Evolutionary conservation across 2,888 invertebrate species (phyloP).

Genomic region (Athalia cordata): DNA sequence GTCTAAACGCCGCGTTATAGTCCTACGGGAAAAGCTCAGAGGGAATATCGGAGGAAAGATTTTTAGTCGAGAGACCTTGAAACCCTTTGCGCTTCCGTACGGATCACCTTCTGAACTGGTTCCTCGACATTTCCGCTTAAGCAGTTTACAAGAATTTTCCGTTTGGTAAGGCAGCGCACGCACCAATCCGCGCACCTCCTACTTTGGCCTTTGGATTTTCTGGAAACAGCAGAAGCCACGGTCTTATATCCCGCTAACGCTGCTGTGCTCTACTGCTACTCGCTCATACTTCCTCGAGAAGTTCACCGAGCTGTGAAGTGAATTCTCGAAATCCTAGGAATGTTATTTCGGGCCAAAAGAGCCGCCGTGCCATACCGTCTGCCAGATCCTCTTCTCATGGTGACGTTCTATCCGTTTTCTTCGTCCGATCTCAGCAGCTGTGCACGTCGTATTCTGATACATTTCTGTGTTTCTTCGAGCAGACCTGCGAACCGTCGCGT

Average conservation of each 20-base stretch:
- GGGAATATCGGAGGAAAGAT: too few relatives aligned
- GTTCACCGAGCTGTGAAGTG: conserved; percentile 54
- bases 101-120: conserved; percentile 22
- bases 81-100: conserved; percentile 1
- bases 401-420: neutral
- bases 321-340: conserved; percentile 42
- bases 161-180: conserved; percentile 28
- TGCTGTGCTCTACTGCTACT: neutral
- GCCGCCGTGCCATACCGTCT: neutral
- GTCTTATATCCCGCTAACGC: too few relatives aligned
- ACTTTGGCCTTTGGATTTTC: neutral
- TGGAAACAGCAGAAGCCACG: too few relatives aligned
- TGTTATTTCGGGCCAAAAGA: conserved; percentile 35
- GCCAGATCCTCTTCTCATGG: neutral
- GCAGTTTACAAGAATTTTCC: conserved; percentile 35
- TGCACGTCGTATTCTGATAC: neutral
- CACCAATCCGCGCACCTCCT: neutral
- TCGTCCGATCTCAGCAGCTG: neutral
- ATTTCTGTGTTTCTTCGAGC: neutral
- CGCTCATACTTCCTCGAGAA: conserved; percentile 32
- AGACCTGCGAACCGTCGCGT: neutral
- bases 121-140: conserved; percentile 37
- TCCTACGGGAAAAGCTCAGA: neutral
- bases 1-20: neutral
- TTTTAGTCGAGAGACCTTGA: conserved; percentile 4